Base-by-base conservation (phyloP, 2,888 invertebrate genomes). In the Poecilobothrus nobilitatus region DNA sequence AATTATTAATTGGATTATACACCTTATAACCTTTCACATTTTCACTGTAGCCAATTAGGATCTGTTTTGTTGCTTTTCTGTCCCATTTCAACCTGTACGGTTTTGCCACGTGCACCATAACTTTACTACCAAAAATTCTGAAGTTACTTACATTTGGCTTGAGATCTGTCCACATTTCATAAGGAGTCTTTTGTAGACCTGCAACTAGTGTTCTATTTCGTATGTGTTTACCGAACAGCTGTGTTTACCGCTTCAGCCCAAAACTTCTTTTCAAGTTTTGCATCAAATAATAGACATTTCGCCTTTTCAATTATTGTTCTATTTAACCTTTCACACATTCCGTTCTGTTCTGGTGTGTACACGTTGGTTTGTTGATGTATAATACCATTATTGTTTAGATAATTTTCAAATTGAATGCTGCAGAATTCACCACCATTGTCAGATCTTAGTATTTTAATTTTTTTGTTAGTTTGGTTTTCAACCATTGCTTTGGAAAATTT, bases 371-470 rank as follows among this genome's bases (percentile, higher is more conserved):
- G 69, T 22, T 68, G 66, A 65, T 69, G 65, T 18, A 69, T 22
- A 37, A 68, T 70, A 7, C 67, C 70, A 27, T 34, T 27, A 9
- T 72, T 63, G 37, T 75, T 74, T 53, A 73, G 71, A 63, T 73
- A 67, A 68, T 78, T 76, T 6, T 76, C 76, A 75, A 73, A 78
- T 76, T 65, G 76, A 72, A 67, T 78, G 73, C 5, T 76, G 76
- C 65, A 9, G 73, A 75, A 67, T 77, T 74, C 7, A 74, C 73
- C 2, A 73, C 72, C 20, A 76, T 75, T n/a, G 65, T 69, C 69
- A 75, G 74, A 68, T 76, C 76, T 27, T 22, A 70, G 15, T 4
- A 67, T 27, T 62, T 70, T 68, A 21, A 66, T 22, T n/a, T 34
- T n/a, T 44, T 61, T 63, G 10, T 69, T 67, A 20, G 41, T 72